Conservation (phyloP, 2,113 vertebrate species). For the Gymnogyps californianus region DNA sequence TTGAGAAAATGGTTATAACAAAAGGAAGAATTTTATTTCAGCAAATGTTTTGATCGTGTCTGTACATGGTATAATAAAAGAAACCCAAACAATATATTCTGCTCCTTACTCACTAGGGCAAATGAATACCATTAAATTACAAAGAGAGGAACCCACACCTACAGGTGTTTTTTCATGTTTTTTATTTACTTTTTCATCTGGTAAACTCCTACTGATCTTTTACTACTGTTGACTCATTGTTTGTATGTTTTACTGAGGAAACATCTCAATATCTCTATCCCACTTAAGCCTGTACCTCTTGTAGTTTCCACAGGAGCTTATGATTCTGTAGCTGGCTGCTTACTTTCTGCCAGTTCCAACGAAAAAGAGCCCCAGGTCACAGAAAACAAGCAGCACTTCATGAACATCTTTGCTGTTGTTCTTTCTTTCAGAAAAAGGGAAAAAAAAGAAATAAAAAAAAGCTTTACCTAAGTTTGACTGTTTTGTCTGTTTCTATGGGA, state of each 20-base stretch:
- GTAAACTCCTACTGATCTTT: not conserved
- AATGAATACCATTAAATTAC: not conserved
- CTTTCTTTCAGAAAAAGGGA: not conserved
- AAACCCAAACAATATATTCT: not conserved
- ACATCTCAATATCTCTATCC: not conserved
- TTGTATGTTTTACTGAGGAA: not conserved
- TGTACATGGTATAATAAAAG: not conserved
- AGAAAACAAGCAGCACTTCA: not conserved
- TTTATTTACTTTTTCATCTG: not conserved
- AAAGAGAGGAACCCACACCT: not conserved
- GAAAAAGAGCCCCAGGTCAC: not conserved
- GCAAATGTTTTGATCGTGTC: not conserved
- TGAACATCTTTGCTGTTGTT: not conserved
- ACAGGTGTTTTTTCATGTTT: not conserved
- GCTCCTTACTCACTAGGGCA: not conserved
- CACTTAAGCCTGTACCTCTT: not conserved
- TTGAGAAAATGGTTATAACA: not conserved
- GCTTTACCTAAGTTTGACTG: not conserved
- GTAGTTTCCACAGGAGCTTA: not conserved
- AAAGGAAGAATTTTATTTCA: not conserved
- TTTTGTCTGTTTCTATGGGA: constrained; percentile 32
- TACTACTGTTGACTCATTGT: not conserved
- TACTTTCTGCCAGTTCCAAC: not conserved
- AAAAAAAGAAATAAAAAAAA: not conserved
- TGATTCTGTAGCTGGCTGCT: not conserved